A percentile compares a stretch with the other conserved stretches of the same genome.
These are phyloP conservation scores for Hoplostethus atlanticus DNA, from an alignment of 2,797 vertebrate species.

Conservation along the genomic window DNA sequence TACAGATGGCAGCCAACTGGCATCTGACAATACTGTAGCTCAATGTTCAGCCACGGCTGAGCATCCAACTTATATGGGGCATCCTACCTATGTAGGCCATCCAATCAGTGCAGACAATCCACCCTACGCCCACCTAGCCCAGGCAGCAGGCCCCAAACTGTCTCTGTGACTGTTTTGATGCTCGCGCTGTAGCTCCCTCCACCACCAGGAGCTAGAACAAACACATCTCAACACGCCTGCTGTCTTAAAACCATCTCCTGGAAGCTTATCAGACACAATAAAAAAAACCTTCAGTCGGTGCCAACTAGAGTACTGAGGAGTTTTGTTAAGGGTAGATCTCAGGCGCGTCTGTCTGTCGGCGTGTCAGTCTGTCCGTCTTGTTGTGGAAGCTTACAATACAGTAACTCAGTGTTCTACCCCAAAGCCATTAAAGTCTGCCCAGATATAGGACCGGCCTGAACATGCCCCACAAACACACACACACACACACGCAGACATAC, in stretches of 20 bases:
- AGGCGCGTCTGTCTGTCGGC: slow-evolving; percentile 31
- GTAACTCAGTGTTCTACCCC: slow-evolving; percentile 52
- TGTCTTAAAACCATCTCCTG: slow-evolving; percentile 49
- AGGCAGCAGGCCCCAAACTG: slow-evolving; percentile 42
- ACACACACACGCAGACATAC: not conserved
- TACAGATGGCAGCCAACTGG: slow-evolving; percentile 78
- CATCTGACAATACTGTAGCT: slow-evolving; percentile 63
- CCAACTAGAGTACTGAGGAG: slow-evolving; percentile 55
- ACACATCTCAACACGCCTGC: slow-evolving; percentile 68
- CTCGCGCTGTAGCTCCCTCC: slow-evolving; percentile 33
- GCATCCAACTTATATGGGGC: slow-evolving; percentile 74
- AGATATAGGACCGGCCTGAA: slow-evolving; percentile 57
- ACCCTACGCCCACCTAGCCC: slow-evolving; percentile 45
- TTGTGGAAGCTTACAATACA: slow-evolving; percentile 50
- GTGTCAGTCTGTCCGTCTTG: slow-evolving; percentile 41
- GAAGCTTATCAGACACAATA: slow-evolving; percentile 59
- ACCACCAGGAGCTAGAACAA: slow-evolving; percentile 59
- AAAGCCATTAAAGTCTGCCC: slow-evolving; percentile 59
- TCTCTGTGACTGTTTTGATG: slow-evolving; percentile 43
- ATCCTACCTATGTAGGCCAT: slow-evolving; percentile 71
- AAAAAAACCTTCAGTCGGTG: slow-evolving; percentile 36
- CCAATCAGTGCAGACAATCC: slow-evolving; percentile 51
- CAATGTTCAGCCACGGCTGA: slow-evolving; percentile 38
- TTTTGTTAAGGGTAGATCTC: slow-evolving; percentile 43
- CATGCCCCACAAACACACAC: slow-evolving; percentile 60